Evolutionary conservation across 2,113 vertebrate species (phyloP).

Genomic region (Macquaria australasica): DNA sequence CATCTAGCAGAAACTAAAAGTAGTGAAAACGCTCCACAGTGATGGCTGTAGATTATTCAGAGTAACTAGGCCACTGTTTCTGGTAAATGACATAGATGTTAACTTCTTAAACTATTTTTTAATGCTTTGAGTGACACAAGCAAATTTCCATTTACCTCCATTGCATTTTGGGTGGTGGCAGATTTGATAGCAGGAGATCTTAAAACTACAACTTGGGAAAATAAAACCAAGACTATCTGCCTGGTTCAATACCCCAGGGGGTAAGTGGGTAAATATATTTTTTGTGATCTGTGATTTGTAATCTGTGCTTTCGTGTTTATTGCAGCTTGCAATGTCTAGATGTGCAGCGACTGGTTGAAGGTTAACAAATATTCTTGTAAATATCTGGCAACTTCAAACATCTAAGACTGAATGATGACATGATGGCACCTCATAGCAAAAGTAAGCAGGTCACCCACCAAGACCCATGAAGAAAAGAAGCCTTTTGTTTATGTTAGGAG

Average conservation of each 20-base stretch:
- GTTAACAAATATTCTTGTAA: not conserved
- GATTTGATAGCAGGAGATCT: not conserved
- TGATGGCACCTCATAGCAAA: not conserved
- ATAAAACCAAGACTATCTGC: not conserved
- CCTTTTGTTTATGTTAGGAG: conserved; percentile 1
- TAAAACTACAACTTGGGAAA: not conserved
- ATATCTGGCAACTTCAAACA: not conserved
- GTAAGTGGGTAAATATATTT: not conserved
- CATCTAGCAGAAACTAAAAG: not conserved
- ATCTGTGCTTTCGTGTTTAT: not conserved
- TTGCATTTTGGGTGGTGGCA: not conserved
- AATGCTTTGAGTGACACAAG: not conserved
- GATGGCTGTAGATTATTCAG: not conserved
- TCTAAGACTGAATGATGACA: not conserved
- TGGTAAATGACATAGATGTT: not conserved
- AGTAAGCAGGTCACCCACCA: too few relatives aligned
- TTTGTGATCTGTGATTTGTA: not conserved
- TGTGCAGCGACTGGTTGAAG: not conserved
- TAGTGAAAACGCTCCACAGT: not conserved
- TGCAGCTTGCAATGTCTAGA: not conserved
- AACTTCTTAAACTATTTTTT: not conserved
- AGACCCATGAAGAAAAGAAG: not conserved
- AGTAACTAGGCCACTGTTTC: not conserved
- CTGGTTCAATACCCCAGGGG: not conserved
- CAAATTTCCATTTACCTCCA: not conserved